Evolutionary conservation across 64 coral and sea anemone species (phyloP), one percentile per base, ranked within the genome.

Genomic region (Catalaphyllia jardinei): DNA sequence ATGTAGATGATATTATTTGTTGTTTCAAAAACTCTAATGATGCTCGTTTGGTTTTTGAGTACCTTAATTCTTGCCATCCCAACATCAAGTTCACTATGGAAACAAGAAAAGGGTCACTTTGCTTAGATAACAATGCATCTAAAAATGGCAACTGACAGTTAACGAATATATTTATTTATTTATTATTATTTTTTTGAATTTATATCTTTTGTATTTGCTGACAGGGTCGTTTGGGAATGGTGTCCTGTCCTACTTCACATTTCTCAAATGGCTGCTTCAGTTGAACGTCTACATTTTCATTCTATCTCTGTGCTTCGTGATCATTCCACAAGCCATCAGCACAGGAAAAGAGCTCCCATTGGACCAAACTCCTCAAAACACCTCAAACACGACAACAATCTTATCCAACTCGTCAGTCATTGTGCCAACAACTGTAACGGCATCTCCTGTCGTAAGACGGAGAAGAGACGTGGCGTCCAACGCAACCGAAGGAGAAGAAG

Each of bases 211-310:
- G 30, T 15, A 22, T 90, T 76, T 24, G 33, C 35, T 89, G 91
- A 27, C 61, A 99, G 97, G 97, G 5, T 90, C 91, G 65, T 99
- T 99, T 86, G 97, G 97, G 22, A 99, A 95, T 59, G 93, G 97
- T 25, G 93, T 99, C 42, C 65, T 99, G 12, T 99, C 97, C 0
- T 99, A 95, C 62, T 99, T 99, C 83, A 93, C 94, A 9, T 99
- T 99, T 63, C 88, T 99, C 29, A 95, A 90, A 73, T 99, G 97
- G 97, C 74, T 99, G 22, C 64, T 99, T 11, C 73, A 88, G 31
- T 77, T 99, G 20, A 99, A 99, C 59, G 15, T 93, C 1, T 91
- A 92, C 24, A 80, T 95, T 0, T 99, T 93, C 49, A 31, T 93
- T 17, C 27, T 99, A 20, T 84, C 83, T 2, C 49, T 99, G 10